phyloP scores from a whole-genome alignment of 2,113 vertebrate species.

The Chionomys nivalis region DNA sequence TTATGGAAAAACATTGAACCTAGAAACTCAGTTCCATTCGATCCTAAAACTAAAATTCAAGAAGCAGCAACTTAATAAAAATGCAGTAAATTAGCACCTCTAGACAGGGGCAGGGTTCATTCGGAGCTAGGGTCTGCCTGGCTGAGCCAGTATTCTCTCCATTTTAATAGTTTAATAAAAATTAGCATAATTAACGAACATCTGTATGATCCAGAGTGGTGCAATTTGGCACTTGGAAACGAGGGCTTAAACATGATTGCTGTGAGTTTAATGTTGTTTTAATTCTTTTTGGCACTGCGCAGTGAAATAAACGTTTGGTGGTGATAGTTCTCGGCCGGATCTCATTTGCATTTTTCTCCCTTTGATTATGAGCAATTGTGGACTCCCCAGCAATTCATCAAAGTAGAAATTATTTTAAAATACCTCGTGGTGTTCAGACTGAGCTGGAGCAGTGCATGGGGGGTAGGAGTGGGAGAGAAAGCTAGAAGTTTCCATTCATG shows the following conservation, averaged over 20 bases:
- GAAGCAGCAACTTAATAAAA: constrained; percentile 83
- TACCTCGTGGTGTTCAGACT: constrained; percentile 79
- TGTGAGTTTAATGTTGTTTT: constrained; percentile 91
- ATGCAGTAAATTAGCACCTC: constrained; percentile 83
- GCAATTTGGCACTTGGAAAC: constrained; percentile 90
- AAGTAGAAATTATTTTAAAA: constrained; percentile 86
- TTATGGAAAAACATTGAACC: constrained; percentile 72
- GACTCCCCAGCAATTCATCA: constrained; percentile 86
- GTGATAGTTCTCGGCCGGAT: constrained; percentile 85
- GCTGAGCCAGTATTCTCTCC: constrained; percentile 87
- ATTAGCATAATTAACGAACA: constrained; percentile 94
- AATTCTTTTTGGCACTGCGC: constrained; percentile 89
- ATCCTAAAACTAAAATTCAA: constrained; percentile 60
- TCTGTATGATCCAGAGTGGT: constrained; percentile 91
- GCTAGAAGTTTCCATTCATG: constrained; percentile 53
- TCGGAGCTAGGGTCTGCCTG: constrained; percentile 85
- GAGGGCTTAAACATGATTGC: constrained; percentile 89
- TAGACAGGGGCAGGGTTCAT: constrained; percentile 86
- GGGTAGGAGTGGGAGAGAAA: neutral
- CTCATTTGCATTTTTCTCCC: constrained; percentile 88
- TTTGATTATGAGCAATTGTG: constrained; percentile 86
- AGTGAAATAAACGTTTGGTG: constrained; percentile 85
- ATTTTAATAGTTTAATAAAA: constrained; percentile 93
- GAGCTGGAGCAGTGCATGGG: constrained; percentile 41
- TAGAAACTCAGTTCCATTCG: constrained; percentile 70